Evolutionary conservation across 2,797 vertebrate species (phyloP), one percentile per base, ranked within the genome.

Genomic region (Benthosema pterotum): DNA sequence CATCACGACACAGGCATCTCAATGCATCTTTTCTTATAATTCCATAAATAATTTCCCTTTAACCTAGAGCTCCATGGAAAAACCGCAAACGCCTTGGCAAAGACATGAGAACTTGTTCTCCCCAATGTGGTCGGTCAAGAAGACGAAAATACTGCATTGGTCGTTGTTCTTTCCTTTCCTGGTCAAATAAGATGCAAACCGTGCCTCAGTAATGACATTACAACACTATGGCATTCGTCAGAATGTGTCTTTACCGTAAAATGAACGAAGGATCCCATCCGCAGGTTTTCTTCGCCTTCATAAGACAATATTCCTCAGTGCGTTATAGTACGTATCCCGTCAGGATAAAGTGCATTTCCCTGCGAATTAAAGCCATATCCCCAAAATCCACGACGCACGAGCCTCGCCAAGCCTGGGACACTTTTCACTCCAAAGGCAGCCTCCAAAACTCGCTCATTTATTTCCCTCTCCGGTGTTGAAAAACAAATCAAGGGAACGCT

Each of bases 401-500:
- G 63, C 73, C 49, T 66, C 72, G 63, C 78, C 73, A 56, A 80
- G 64, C 70, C 74, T 66, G 16, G 47, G 67, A 52, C 77, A 83
- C 83, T 80, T 88, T 84, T 79, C 72, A 84, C 78, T 87, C 85
- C 80, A 79, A 62, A 63, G 12, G 50, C 8, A 38, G 32, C 32
- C 32, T 57, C 61, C 76, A 82, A 89, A 87, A 89, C 84, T 91
- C 87, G 53, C 73, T 25, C 67, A 80, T 67, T 74, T 83, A 80
- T 67, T 74, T 83, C 86, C 76, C 75, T 85, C 84, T 64, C 83
- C 90, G 82, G 83, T 84, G 91, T 90, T 88, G 89, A 74, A 57
- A 73, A 83, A 87, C 89, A 89, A 89, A 86, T 66, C 82, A 91
- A 85, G 85, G 83, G 87, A 87, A 53, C 87, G 92, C 85, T 64